Percentiles rank a stretch among this genome's conserved stretches.
Conservation (phyloP, 2,797 vertebrate species). For the Danio tinwini region DNA sequence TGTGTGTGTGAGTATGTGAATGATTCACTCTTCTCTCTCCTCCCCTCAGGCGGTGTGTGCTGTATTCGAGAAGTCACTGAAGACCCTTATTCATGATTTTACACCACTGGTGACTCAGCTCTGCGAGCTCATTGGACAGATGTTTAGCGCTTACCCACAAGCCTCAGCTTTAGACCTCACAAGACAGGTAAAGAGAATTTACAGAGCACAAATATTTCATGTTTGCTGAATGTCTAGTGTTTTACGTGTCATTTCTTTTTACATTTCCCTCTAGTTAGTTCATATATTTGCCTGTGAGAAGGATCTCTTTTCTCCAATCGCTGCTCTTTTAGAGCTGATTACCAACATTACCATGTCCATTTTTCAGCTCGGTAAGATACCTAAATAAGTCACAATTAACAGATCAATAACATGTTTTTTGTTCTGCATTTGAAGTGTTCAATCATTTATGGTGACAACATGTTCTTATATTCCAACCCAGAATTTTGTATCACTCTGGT, state of each 20-base stretch:
- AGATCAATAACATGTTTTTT: not conserved
- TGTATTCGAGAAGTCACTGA: conserved; percentile 95
- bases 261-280: conserved; percentile 82
- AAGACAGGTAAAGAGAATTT: conserved; percentile 81
- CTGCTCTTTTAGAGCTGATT: conserved; percentile 86
- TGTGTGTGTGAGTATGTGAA: not conserved
- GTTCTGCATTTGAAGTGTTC: not conserved
- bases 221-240: not conserved
- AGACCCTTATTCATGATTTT: conserved; percentile 92
- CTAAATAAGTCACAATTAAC: not conserved
- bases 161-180: conserved; percentile 93
- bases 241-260: not conserved
- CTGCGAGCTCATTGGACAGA: conserved; percentile 94
- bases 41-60: conserved; percentile 88
- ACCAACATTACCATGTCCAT: conserved; percentile 90
- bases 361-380: conserved; percentile 90
- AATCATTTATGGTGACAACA: not conserved
- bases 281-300: conserved; percentile 94
- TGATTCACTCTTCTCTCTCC: conserved; percentile 41
- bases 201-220: not conserved
- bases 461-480: not conserved
- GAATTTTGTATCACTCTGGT: not conserved
- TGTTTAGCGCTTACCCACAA: conserved; percentile 94
- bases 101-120: conserved; percentile 94
- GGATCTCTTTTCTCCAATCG: conserved; percentile 84